Evolutionary conservation across 2,797 vertebrate genomes (phyloP), one percentile per base, ranked within the genome.

Genomic region (Acipenser ruthenus): DNA sequence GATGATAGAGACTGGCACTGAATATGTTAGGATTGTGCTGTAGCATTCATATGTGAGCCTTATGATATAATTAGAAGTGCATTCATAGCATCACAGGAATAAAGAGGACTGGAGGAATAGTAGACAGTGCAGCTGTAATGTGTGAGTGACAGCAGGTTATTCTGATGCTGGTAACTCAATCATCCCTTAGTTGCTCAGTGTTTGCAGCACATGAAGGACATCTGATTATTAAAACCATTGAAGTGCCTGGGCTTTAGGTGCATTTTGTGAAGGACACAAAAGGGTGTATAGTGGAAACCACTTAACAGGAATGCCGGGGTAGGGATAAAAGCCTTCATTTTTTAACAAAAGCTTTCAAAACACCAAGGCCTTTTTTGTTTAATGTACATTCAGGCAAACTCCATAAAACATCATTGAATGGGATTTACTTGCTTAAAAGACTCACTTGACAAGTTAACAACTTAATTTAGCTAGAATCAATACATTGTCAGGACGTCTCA

Each of bases 211-310:
- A 47, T 60, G 64, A 68, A 66, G 69, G 60, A 66, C 66, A 62
- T 59, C 72, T 68, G 69, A 66, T 73, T 66, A 72, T 70, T 70
- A 62, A 65, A 66, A 13, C 50, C 64, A 64, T 66, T 66, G 65
- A 68, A 70, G 65, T 12, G 61, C 60, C 53, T 6, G 8, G 18
- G 64, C 64, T 55, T 58, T 68, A 69, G 63, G 55, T 64, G 66
- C 66, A 52, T 78, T 82, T 77, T 78, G 69, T 64, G 72, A 50
- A 64, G 56, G 66, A 66, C 64, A 64, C 65, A 65, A 73, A 47
- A 64, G 56, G 51, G 60, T 56, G 12, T 50, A 58, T 65, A 63
- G 68, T 50, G 61, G 60, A 63, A 62, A 66, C 65, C 69, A 63
- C 65, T 66, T 66, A 63, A 58, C 60, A 70, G 53, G 52, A 67